Conservation (phyloP, 2,113 vertebrate genomes). For the Butorides virescens region DNA sequence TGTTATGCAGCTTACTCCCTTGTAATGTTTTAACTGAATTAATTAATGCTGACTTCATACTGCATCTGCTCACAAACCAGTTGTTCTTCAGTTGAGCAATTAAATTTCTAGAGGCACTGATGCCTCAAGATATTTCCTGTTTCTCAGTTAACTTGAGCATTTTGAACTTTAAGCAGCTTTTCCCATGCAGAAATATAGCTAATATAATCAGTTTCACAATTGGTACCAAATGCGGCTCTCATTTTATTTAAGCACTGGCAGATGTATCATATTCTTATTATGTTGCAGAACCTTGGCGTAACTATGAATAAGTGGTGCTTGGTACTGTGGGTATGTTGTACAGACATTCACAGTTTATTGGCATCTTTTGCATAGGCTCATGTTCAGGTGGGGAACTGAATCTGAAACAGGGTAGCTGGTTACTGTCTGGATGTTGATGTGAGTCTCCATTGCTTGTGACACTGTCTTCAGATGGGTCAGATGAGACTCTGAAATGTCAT, state of each 20-base stretch:
- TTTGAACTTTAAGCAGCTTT: constrained; percentile 47
- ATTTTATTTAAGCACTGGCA: constrained; percentile 23
- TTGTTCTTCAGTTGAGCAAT: constrained; percentile 51
- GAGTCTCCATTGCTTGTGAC: neutral
- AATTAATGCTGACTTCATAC: constrained; percentile 64
- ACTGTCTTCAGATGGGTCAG: neutral
- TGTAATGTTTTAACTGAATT: constrained; percentile 33
- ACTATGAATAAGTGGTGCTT: neutral
- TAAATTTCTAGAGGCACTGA: constrained; percentile 54
- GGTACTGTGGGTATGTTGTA: neutral
- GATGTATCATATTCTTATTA: constrained; percentile 25
- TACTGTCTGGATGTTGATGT: neutral
- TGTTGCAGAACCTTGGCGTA: neutral
- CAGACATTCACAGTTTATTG: neutral
- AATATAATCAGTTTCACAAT: constrained; percentile 49
- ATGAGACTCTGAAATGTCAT: neutral
- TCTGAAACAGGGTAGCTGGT: neutral
- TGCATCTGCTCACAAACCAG: constrained; percentile 51
- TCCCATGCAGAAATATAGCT: constrained; percentile 15
- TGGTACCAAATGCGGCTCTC: constrained; percentile 13
- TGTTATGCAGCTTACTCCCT: neutral
- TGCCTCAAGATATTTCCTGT: constrained; percentile 55
- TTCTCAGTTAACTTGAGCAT: constrained; percentile 19
- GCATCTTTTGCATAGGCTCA: neutral
- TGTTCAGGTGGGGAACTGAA: neutral